Conservation (phyloP, 2,888 invertebrate species). For the Gandaritis pyraliata region DNA sequence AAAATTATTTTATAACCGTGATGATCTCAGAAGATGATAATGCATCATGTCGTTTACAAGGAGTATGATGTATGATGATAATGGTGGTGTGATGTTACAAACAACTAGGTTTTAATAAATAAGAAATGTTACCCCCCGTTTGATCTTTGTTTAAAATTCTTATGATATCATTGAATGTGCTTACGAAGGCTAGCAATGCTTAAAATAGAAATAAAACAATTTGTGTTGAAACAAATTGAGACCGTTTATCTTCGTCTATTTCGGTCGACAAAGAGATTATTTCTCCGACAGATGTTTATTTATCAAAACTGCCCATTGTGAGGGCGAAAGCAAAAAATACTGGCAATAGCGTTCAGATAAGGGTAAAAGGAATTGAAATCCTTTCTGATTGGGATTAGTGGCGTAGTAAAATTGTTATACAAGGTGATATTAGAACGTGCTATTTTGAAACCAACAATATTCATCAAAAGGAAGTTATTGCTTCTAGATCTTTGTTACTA, state of each 20-base stretch:
- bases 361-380: slow-evolving; percentile 67
- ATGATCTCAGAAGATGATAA: too few species aligned
- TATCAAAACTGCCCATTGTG: slow-evolving; percentile 51
- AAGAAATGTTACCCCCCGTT: too few species aligned
- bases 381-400: slow-evolving; percentile 72
- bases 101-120: too few species aligned
- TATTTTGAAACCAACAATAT: slow-evolving; percentile 2
- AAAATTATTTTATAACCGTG: too few species aligned
- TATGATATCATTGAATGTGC: neutral
- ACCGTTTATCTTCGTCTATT: slow-evolving; percentile 38
- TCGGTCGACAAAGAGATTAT: slow-evolving; percentile 43
- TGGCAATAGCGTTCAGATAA: slow-evolving; percentile 46
- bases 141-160: neutral
- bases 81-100: too few species aligned
- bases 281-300: slow-evolving; percentile 54
- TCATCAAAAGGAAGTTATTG: neutral
- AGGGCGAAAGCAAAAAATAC: slow-evolving; percentile 52
- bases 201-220: slow-evolving; percentile 23
- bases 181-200: slow-evolving; percentile 2
- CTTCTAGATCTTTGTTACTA: neutral
- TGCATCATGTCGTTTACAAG: too few species aligned
- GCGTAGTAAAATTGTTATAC: slow-evolving; percentile 55
- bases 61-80: too few species aligned
- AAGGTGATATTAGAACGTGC: slow-evolving; percentile 16
- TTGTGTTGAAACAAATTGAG: slow-evolving; percentile 7